Evolutionary conservation across 30 jellyfish, hydroid and myxozoan genomes (phyloP), one percentile per base, ranked within the genome.

Genomic region (Hydra vulgaris): DNA sequence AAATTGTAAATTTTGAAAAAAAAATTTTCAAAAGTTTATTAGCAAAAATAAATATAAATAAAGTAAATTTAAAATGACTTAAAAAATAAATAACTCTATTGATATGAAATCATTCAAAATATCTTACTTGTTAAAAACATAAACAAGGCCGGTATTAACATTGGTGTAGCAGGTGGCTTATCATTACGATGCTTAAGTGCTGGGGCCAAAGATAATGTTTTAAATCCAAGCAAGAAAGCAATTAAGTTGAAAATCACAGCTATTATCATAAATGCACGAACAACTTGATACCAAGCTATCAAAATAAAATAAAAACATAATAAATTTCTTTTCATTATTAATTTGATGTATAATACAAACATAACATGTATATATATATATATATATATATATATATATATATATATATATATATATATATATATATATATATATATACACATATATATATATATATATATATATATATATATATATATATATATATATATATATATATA

Each of bases 231-330:
- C 3, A 54, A 40, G 54, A 78, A 78, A 27, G 80, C 81, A 1
- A 78, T 53, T 17, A 78, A 26, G 53, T 53, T 75, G 8, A 78
- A 21, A 8, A 78, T 8, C 15, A 26, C 23, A 16, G 85, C 77
- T 22, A 78, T 15, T 8, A 78, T 15, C 85, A 78, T 27, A 40
- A 78, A 78, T 52, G 85, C 85, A 19, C 85, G 85, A 17, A 18
- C 18, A 52, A 52, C 24, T 53, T 78, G 85, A 18, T 27, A 78
- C 85, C 85, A 78, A 54, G 27, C 85, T 78, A 23, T 15, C 21
- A 56, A 0, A 7, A n/a, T 18, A 74, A 73, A 15, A 21, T 0
- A 70, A 70, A 70, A 70, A 70, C 26, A 0, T 21, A 25, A 7
- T 21, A 70, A 23, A 8, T 21, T 15, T 19, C 17, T 15, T 26